phyloP scores from a whole-genome alignment of 2,113 vertebrate species.

The Pitta sordida region DNA sequence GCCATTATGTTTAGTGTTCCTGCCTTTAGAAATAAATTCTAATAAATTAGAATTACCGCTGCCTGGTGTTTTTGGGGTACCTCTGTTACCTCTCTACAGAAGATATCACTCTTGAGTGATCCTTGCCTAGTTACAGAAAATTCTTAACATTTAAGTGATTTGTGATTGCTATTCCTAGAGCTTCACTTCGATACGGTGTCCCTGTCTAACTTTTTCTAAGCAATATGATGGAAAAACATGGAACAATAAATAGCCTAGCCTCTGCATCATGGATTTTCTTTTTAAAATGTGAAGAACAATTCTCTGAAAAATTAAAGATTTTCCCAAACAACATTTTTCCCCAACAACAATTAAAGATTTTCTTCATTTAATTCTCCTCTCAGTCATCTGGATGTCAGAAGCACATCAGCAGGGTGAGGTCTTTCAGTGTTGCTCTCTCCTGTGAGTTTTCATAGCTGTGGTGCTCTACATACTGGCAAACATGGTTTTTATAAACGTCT shows the following conservation, averaged over 20 bases:
- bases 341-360: no score
- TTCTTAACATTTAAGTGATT: not conserved
- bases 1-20: no score
- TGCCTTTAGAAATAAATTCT: no score
- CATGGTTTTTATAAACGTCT: rapidly evolving
- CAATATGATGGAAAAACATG: not conserved
- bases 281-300: not conserved
- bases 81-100: no score
- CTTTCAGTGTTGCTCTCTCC: not conserved
- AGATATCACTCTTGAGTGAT: not conserved
- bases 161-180: not conserved
- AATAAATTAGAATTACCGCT: no score
- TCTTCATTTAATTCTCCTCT: not conserved
- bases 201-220: not conserved
- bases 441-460: not conserved
- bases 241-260: not conserved
- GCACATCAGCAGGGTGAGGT: not conserved
- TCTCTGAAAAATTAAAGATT: not conserved
- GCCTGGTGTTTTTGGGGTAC: no score
- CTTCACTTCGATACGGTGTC: not conserved
- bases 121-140: not conserved
- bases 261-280: not conserved
- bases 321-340: not conserved
- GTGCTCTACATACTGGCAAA: not conserved
- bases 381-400: not conserved